Conservation (phyloP, 1,140 invertebrate species). For the Trinorchestia longiramus region DNA sequence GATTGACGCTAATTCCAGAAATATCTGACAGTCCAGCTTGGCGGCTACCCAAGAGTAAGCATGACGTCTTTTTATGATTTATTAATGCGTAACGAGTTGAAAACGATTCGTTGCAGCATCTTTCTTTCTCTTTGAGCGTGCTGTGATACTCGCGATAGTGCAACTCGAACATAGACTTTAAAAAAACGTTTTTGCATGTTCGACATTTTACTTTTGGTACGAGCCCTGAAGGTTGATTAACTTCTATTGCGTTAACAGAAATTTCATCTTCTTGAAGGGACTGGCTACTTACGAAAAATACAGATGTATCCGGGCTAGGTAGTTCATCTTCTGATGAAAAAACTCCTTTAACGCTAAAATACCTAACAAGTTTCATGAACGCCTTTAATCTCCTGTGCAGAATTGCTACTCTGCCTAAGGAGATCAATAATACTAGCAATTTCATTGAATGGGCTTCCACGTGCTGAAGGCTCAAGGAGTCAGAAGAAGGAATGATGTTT, state of each 20-base stretch:
- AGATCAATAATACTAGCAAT: not conserved
- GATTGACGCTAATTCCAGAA: not conserved
- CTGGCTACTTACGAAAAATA: not conserved
- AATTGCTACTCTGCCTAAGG: conserved; percentile 1
- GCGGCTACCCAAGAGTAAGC: not conserved
- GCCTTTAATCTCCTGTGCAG: not conserved
- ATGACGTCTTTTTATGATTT: conserved; percentile 22
- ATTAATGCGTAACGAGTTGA: not conserved
- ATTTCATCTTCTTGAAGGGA: not conserved
- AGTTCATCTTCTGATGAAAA: conserved; percentile 31
- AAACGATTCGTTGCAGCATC: not conserved
- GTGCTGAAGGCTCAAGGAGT: not conserved
- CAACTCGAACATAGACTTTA: not conserved
- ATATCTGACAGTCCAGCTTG: not conserved
- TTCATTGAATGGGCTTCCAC: conserved; percentile 28
- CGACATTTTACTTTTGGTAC: not conserved
- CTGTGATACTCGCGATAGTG: not conserved
- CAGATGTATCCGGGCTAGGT: not conserved
- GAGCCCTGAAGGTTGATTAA: not conserved
- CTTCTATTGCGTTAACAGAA: not conserved
- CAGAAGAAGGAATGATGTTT: not conserved
- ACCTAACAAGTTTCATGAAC: not conserved
- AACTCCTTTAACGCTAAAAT: not conserved
- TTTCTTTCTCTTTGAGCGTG: not conserved
- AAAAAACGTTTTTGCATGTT: not conserved